Evolutionary conservation across 2,113 vertebrate genomes (phyloP).

Genomic region (Triplophysa siluroides): DNA sequence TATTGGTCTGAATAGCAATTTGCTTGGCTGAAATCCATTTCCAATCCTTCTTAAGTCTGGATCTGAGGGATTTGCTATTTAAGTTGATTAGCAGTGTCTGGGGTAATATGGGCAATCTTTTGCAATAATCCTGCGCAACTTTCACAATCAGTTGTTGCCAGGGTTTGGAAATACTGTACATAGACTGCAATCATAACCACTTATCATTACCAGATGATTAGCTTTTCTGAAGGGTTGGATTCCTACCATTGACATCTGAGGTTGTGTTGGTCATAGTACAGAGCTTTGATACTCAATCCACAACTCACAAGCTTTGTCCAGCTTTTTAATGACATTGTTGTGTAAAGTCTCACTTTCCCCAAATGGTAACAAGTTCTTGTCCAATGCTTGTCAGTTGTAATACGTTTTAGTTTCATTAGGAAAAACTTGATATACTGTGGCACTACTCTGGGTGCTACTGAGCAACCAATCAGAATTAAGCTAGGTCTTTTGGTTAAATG

Average conservation of each 20-base stretch:
- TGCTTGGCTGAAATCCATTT: slow-evolving; percentile 10
- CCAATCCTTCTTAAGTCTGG: slow-evolving; percentile 9
- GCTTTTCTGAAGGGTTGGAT: not conserved
- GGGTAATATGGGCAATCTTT: not conserved
- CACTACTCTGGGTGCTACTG: not conserved
- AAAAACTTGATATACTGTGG: not conserved
- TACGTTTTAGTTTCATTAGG: not conserved
- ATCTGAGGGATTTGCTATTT: not conserved
- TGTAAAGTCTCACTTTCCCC: not conserved
- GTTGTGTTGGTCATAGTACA: not conserved
- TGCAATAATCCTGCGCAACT: not conserved
- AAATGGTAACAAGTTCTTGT: not conserved
- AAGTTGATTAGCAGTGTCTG: slow-evolving; percentile 22
- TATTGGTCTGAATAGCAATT: slow-evolving; percentile 27
- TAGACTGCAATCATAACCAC: not conserved
- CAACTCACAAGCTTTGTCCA: not conserved
- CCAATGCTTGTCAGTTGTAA: not conserved
- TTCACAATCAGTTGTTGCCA: not conserved
- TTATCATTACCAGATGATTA: slow-evolving; percentile 13
- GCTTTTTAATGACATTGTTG: not conserved
- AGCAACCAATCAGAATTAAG: not conserved
- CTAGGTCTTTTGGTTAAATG: not conserved
- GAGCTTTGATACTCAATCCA: not conserved
- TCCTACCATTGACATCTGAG: not conserved
- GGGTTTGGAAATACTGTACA: not conserved